phyloP scores from a whole-genome alignment of 64 coral and sea anemone genomes.

The Montipora cactus region DNA sequence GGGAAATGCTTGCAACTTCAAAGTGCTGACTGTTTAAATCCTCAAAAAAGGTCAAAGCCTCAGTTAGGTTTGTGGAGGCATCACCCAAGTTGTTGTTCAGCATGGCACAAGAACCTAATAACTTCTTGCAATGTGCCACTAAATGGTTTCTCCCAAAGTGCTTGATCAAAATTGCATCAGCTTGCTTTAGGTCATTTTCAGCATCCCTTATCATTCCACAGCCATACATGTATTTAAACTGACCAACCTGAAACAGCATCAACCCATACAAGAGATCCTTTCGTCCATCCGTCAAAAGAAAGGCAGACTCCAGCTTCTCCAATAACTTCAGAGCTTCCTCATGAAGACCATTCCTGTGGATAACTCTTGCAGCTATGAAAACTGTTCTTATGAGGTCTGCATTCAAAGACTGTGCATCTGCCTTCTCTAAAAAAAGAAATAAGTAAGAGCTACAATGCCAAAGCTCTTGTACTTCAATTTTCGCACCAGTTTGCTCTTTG shows the following conservation, averaged over 20 bases:
- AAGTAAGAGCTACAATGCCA: background rate
- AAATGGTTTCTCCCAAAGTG: background rate
- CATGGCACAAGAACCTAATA: background rate
- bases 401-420: background rate
- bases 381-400: conserved; percentile 4
- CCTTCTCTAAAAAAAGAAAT: background rate
- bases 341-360: background rate
- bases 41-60: background rate
- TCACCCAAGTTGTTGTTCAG: background rate
- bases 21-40: background rate
- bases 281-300: background rate
- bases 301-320: background rate
- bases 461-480: background rate
- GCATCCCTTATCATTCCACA: background rate
- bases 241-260: conserved; percentile 12
- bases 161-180: background rate
- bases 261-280: background rate
- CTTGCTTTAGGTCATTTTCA: background rate
- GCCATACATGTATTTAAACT: background rate
- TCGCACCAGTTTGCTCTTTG: background rate
- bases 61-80: background rate
- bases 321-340: background rate
- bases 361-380: background rate
- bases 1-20: background rate
- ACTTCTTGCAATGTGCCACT: background rate